A percentile compares a stretch with the other conserved stretches of the same genome.
Conservation (phyloP, 1,140 invertebrate species). For the Drosophila trapezifrons region DNA sequence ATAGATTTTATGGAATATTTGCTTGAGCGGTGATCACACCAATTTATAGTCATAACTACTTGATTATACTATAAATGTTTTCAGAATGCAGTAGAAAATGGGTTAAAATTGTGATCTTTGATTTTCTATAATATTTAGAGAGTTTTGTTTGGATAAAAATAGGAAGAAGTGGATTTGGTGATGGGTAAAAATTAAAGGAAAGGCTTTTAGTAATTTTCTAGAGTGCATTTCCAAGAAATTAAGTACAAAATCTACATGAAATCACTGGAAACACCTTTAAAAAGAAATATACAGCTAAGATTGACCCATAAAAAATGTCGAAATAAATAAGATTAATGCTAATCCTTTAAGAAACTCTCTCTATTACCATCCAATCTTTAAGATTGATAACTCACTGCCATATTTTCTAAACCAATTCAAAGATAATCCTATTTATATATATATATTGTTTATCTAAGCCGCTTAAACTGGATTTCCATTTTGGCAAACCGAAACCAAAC, state of each 20-base stretch:
- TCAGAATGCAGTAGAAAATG: neutral
- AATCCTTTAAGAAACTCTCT: neutral
- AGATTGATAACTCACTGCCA: neutral
- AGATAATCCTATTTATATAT: constrained; percentile 4
- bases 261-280: neutral
- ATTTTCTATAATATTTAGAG: too few relatives aligned
- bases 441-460: too few relatives aligned
- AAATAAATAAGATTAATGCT: neutral
- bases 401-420: neutral
- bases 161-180: too few relatives aligned
- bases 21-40: constrained; percentile 8
- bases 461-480: constrained; percentile 42
- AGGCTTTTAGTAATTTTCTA: too few relatives aligned
- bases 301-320: neutral
- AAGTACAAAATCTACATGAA: neutral
- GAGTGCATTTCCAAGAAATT: too few relatives aligned
- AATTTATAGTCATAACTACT: constrained; percentile 12
- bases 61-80: constrained; percentile 6
- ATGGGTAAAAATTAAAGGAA: too few relatives aligned
- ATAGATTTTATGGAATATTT: constrained; percentile 2
- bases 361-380: too few relatives aligned
- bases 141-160: neutral
- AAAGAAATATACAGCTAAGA: neutral
- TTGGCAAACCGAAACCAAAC: constrained; percentile 30
- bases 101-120: neutral